Base-by-base conservation (phyloP, 2,888 invertebrate genomes). In the Lomographa bimaculata region DNA sequence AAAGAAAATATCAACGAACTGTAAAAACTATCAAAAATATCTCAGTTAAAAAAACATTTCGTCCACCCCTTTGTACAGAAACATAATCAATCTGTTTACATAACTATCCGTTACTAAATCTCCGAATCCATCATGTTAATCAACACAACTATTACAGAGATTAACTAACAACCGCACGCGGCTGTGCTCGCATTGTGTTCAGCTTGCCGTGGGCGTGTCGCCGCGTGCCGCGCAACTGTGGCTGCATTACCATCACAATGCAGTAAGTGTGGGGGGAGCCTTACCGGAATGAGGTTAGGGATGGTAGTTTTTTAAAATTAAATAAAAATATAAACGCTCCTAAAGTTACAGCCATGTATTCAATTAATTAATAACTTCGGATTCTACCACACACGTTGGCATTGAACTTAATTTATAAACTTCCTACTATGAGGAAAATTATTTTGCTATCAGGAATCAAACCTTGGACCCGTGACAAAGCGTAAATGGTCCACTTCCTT, bases 201-300 rank as follows among this genome's bases (percentile, higher is more conserved):
- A 7, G 7, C n/a, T n/a, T n/a, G 23, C 2, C 19, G 40, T 30
- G 41, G 35, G 41, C 34, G 40, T 18, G 24, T 1, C 40, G 33
- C 33, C 34, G 40, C 40, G 40, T 40, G 40, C 6, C 40, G 24
- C 32, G 28, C 40, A 40, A 40, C 34, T 40, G 33, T 7, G 49
- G 30, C 51, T 20, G 36, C 46, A 60, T 63, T 60, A 58, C 46
- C 58, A 63, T 61, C 41, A 58, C 57, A 60, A 63, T 50, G 44
- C 45, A 26, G 24, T 23, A 38, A 40, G 42, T 32, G 42, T 27
- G 18, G 14, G 20, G 32, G 30, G 19, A 24, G 19, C 28, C 24
- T 40, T 34, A 34, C 28, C 32, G 4, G 3, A 14, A 14, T 17
- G 8, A 7, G 7, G 8, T 5, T 28, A 40, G 33, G 39, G 39